phyloP scores from a whole-genome alignment of 2,113 vertebrate genomes.

The Herpetotheres cachinnans region DNA sequence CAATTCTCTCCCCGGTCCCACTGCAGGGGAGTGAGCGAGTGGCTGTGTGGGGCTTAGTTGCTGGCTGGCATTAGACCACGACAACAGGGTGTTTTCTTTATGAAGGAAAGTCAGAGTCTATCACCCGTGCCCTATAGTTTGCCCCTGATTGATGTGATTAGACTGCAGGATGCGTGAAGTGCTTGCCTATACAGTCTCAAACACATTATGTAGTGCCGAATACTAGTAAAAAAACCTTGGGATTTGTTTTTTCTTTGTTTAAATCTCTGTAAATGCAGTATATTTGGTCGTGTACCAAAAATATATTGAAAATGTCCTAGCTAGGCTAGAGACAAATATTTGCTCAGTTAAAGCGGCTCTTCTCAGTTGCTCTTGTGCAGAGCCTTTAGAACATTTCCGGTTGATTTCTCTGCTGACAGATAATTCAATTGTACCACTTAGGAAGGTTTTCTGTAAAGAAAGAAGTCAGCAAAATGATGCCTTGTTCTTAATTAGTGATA shows the following conservation, averaged over 20 bases:
- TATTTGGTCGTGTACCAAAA: neutral
- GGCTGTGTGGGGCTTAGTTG: neutral
- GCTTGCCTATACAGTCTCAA: neutral
- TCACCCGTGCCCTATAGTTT: neutral
- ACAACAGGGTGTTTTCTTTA: neutral
- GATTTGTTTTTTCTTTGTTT: neutral
- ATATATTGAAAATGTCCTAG: neutral
- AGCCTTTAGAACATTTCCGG: slow-evolving; percentile 28
- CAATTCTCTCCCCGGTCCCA: neutral
- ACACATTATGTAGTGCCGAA: neutral
- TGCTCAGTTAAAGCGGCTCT: slow-evolving; percentile 3
- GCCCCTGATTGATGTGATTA: neutral
- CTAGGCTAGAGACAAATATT: slow-evolving; percentile 18
- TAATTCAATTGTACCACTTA: slow-evolving; percentile 46
- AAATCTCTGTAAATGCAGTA: neutral
- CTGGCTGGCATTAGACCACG: neutral
- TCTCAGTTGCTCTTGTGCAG: neutral
- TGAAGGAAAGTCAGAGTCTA: neutral
- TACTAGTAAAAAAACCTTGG: neutral
- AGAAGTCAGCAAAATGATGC: neutral
- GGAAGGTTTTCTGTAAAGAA: slow-evolving; percentile 15
- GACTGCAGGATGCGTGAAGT: neutral
- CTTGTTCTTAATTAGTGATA: neutral
- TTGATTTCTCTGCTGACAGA: slow-evolving; percentile 31
- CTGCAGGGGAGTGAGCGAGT: neutral